Evolutionary conservation across 2,797 vertebrate species (phyloP), one percentile per base, ranked within the genome.

Genomic region (Catharus ustulatus): DNA sequence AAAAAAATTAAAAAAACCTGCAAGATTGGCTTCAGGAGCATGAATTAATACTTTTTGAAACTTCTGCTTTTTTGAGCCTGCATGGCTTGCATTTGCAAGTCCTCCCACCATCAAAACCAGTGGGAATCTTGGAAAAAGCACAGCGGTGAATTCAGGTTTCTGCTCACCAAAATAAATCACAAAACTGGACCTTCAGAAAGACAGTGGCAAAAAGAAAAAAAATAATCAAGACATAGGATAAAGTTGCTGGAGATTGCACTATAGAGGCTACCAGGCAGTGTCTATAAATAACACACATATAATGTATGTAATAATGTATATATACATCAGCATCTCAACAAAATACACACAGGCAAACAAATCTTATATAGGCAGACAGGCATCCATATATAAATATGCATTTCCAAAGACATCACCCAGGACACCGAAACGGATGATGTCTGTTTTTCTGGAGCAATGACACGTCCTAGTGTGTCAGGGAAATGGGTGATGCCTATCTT

Each of bases 41-140:
- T 59, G 84, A 87, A 91, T 93, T 90, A 90, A 93, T 91, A 87
- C 57, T 88, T 91, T 57, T 54, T 76, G 63, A 91, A 94, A 76
- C 45, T 84, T 87, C 18, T 75, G 55, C 45, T 81, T 74, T 93
- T 91, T 75, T 69, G 68, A 89, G 87, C 40, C 30, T 81, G 43
- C 4, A 1, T 66, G 73, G 66, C 63, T 79, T 90, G 66, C 59
- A 73, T 88, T 93, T 94, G 68, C 55, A 90, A 94, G 30, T 71
- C 87, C 49, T 69, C 61, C 71, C 52, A 90, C 80, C 40, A 22
- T 15, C 27, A 58, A 24, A 89, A 84, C 40, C 23, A 80, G 54
- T 43, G 72, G 15, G 15, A 91, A 74, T 19, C 8, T 36, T 51
- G 59, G 32, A 36, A 81, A 94, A 94, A 87, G 72, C 16, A 72